A percentile compares a stretch with the other conserved stretches of the same genome.
Conservation (phyloP, 2,113 vertebrate species). For the Tiliqua scincoides region DNA sequence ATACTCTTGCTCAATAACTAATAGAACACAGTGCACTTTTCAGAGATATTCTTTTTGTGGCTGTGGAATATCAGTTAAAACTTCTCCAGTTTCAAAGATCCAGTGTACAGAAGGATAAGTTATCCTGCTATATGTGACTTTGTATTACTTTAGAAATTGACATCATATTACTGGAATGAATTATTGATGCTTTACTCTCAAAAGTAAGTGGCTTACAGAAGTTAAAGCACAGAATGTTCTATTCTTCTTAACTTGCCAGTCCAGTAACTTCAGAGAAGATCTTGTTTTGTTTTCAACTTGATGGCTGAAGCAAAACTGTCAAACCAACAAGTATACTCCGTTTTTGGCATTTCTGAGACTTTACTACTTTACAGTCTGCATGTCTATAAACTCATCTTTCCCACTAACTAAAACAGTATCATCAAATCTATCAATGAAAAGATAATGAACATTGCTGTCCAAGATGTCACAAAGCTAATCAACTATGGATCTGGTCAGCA, state of each 20-base stretch:
- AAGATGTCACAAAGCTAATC: neutral
- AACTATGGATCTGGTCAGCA: neutral
- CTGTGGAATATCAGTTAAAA: slow-evolving; percentile 57
- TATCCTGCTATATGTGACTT: slow-evolving; percentile 43
- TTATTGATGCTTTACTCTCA: slow-evolving; percentile 54
- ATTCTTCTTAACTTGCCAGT: slow-evolving; percentile 32
- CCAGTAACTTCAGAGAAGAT: slow-evolving; percentile 9
- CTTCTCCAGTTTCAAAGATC: slow-evolving; percentile 15
- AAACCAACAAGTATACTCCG: neutral
- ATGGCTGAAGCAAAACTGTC: slow-evolving; percentile 6
- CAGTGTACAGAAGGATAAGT: neutral
- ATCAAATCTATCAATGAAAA: neutral
- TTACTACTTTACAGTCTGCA: neutral
- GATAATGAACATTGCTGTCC: neutral
- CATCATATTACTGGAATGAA: slow-evolving; percentile 40
- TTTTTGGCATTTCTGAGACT: neutral
- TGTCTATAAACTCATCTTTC: too few relatives aligned
- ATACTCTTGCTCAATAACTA: neutral
- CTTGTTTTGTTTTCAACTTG: slow-evolving; percentile 29
- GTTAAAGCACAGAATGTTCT: neutral
- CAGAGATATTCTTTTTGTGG: slow-evolving; percentile 47
- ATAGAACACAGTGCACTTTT: slow-evolving; percentile 39
- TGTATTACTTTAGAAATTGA: slow-evolving; percentile 29
- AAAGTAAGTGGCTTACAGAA: slow-evolving; percentile 56
- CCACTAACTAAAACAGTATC: too few relatives aligned